A percentile compares a stretch with the other conserved stretches of the same genome.
These are phyloP conservation scores for Bombylius major DNA, from an alignment of 2,888 invertebrate genomes.

Conservation along the genomic window DNA sequence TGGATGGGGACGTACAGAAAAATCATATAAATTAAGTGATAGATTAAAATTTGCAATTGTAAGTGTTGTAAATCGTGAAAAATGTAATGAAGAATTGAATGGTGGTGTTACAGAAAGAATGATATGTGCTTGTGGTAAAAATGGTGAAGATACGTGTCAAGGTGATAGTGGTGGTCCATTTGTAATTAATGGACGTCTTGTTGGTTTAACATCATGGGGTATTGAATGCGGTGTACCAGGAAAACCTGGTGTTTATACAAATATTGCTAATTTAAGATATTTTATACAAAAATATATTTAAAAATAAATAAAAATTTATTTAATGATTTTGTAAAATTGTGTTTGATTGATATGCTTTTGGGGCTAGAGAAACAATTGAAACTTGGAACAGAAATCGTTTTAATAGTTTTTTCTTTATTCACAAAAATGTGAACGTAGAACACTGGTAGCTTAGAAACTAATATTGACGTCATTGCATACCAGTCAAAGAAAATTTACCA, in stretches of 20 bases:
- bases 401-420: no score
- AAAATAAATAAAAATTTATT: background rate
- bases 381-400: no score
- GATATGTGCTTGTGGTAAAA: constrained; percentile 46
- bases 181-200: constrained; percentile 21
- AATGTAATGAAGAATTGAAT: constrained; percentile 31
- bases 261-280: constrained; percentile 23
- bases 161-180: constrained; percentile 33
- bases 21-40: background rate
- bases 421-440: no score
- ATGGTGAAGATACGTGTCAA: constrained; percentile 39
- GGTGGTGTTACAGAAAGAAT: constrained; percentile 38
- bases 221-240: constrained; percentile 36
- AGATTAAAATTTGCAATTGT: constrained; percentile 39
- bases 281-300: constrained; percentile 8
- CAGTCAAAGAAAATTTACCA: no score
- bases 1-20: background rate
- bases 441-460: no score
- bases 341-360: no score
- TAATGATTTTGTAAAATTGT: no score
- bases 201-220: constrained; percentile 40
- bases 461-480: no score
- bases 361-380: no score
- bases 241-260: constrained; percentile 38
- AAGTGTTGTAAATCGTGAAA: constrained; percentile 37